Base-by-base conservation (phyloP, 2,888 invertebrate genomes). In the Dicyrtomina minuta region DNA sequence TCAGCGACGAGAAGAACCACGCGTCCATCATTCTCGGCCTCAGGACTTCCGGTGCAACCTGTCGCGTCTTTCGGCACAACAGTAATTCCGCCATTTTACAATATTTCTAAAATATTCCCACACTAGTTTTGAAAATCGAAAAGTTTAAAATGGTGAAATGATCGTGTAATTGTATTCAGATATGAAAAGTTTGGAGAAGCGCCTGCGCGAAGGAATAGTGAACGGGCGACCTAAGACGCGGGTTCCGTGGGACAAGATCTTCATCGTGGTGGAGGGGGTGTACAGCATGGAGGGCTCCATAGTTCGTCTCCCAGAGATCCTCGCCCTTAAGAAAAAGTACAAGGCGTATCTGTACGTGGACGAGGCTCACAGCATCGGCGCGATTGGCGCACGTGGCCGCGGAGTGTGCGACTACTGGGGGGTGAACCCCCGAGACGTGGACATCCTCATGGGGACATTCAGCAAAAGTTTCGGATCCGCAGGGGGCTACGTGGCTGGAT, bases 271-370 rank as follows among this genome's bases (percentile, higher is more conserved):
- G 15, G 98, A 99, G 83, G 98, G 98, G 66, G 90, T 97, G 75
- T 97, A 94, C 84, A 95, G 95, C 81, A 99, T 99, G 98, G 98
- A 99, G 84, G 99, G 99, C 0, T 93, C 96, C 0, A 88, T 99
- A 72, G 92, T 90, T 59, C 89, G 91, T 78, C 86, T 99, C 79
- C 92, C 91, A 0, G 92, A 92, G 80, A 86, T 99, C 66, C 86
- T 98, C 77, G 89, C 87, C 26, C 84, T 99, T 62, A 98, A 98
- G 84, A 91, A 90, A 82, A 94, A 92, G 81, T 96, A 97, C 83
- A 92, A 94, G 81, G 85, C 96, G 24, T 95, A 94, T 82, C 84
- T 99, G 77, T 99, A 96, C 85, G 84, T 99, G 80, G 98, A 99
- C 83, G 98, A 99, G 84, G 98, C 98, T 56, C 98, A 99, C 84